Base-by-base conservation (phyloP, 2,888 invertebrate species). In the Argynnis bischoffii region DNA sequence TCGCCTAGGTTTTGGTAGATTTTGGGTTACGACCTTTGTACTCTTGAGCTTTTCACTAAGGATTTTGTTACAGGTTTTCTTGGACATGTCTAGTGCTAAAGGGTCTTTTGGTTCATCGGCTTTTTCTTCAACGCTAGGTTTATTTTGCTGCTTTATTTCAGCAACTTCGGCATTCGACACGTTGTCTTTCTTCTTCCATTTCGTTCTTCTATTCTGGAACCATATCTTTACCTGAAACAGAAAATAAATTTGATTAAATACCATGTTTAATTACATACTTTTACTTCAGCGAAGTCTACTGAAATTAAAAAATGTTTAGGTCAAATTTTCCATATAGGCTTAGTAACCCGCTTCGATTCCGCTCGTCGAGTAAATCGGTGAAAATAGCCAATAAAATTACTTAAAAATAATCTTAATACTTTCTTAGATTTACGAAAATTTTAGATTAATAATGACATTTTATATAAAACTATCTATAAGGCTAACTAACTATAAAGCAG, bases 121-220 rank as follows among this genome's bases (percentile, higher is more conserved):
- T 78, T 85, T 89, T 69, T 85, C 86, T 70, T 87, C 90, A 61
- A 69, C 61, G 15, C 35, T 73, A 1, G 89, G 86, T 66, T 90
- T 91, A 79, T 84, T 90, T 74, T 91, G 92, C 61, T 92, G 95
- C 81, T 97, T 97, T 82, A 96, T 94, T 81, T 97, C 98, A 0
- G 97, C 96, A 2, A 96, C 97, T 86, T 98, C 98, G 18, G 97
- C 96, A 84, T 97, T 97, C 70, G 96, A 95, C 66, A 98, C 96
- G 90, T 98, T 98, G 89, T 98, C 98, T 85, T 98, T 98, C 86
- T 98, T 98, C 92, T 98, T 98, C 87, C 98, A 93, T 78, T 93
- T 93, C 66, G 93, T 93, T 85, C 93, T 87, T 77, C 97, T 94
- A 85, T 97, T 97, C 90, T 97, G 97, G 87, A 97, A 97, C 97